A percentile compares a stretch with the other conserved stretches of the same genome.
phyloP scores from a whole-genome alignment of 2,113 vertebrate genomes.

The Pterocles orientalis region DNA sequence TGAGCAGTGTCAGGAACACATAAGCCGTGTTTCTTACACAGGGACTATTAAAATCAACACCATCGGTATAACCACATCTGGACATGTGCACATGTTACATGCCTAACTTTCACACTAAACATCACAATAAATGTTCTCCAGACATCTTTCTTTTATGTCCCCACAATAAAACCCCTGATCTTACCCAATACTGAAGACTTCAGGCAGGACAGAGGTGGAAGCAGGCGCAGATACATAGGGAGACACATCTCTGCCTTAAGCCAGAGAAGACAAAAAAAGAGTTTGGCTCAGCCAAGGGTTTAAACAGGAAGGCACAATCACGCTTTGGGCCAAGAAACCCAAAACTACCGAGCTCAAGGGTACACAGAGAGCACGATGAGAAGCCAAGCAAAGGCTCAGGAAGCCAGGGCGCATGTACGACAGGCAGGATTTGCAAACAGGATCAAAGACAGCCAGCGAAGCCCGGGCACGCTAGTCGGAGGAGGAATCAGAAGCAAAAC shows the following conservation, averaged over 20 bases:
- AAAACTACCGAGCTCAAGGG: background rate
- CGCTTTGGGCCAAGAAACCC: background rate
- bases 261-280: background rate
- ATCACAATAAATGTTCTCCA: background rate
- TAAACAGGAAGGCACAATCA: background rate
- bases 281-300: background rate
- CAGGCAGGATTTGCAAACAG: background rate
- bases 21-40: background rate
- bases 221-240: background rate
- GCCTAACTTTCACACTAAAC: background rate
- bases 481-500: background rate
- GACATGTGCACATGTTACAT: background rate
- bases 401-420: background rate
- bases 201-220: background rate
- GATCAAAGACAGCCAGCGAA: background rate
- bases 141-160: background rate
- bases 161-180: background rate
- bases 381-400: background rate
- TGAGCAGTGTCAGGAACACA: background rate
- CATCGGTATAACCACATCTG: background rate
- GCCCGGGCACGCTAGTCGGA: accelerated
- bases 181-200: background rate
- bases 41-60: background rate
- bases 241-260: background rate
- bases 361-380: background rate